Evolutionary conservation across 2,797 vertebrate genomes (phyloP), one percentile per base, ranked within the genome.

Genomic region (Acipenser oxyrinchus): DNA sequence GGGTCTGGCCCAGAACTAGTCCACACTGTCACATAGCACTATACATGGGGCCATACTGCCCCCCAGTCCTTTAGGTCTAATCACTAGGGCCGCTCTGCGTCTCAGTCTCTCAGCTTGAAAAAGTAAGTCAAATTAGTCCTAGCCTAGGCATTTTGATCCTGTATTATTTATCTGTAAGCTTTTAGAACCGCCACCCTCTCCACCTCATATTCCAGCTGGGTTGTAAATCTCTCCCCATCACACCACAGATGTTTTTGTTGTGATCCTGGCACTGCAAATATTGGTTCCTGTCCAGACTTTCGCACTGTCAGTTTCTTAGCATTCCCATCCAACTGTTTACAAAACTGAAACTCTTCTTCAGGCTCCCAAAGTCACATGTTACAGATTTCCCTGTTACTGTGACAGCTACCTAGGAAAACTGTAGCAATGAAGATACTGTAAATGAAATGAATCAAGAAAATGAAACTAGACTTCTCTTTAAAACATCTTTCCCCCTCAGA

Each of bases 371-470:
- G 72, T 73, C 76, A 78, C 77, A 74, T 79, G 80, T 76, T 77
- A 76, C 72, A 71, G 76, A 76, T 75, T 79, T 62, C 64, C 58
- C 62, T 10, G 0, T 37, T 37, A 66, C 73, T 67, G 60, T 77
- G 71, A 37, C 37, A 5, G 37, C 37, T 37, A 37, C 37, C 37
- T 37, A 37, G 66, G 69, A 65, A 66, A 68, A 66, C 73, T 73
- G 74, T 77, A 72, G 74, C 66, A 78, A 81, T 78, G 76, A 74
- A 78, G 73, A 77, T 73, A 73, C 5, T 37, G 37, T 37, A 37
- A 37, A 37, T 37, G 37, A 37, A 37, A 37, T 37, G 37, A 37
- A 37, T 37, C 37, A 37, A 37, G 37, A 37, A 37, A 37, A 4
- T 37, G 37, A 37, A 37, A 37, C 37, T 37, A 37, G 37, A 37